Base-by-base conservation (phyloP, 2,888 invertebrate species). In the Epirrhoe tristata region DNA sequence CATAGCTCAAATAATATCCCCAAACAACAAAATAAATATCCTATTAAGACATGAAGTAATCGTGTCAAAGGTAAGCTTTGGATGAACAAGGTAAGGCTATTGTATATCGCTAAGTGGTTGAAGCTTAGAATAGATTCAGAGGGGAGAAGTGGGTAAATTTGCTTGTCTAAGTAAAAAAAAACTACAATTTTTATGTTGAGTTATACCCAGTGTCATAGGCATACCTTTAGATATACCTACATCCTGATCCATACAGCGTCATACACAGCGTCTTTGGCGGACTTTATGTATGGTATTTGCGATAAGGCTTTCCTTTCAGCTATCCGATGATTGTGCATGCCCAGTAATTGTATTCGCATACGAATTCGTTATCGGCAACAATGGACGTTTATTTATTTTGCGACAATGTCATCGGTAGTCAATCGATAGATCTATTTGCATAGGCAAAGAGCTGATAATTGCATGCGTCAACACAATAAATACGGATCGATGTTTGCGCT, bases 21-120 rank as follows among this genome's bases (percentile, higher is more conserved):
- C n/a, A 7, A 7, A 36, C 10, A 24, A 3, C 24, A 24, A 24
- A 24, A 24, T 24, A 24, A n/a, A 24, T 36, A 36, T 10, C 36
- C 73, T 73, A 77, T 77, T 80, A 77, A 77, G 75, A 73, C 74
- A 81, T 81, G 75, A 80, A 79, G 80, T 85, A 85, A 85, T 83
- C 79, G 79, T 77, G 77, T 81, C 79, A 76, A 77, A 74, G 74
- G 73, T 72, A 71, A 75, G 75, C 74, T 82, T 81, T 76, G 74
- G 77, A 70, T 71, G 72, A 79, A 79, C 74, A 73, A 70, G 73
- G 56, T 75, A 76, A 76, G 75, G 70, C 66, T 39, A 43, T 69
- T 60, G 50, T 63, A 50, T 67, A 67, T 58, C 67, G 50, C 8
- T 60, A 51, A 60, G 48, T 65, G 56, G 24, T 52, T 46, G 14